phyloP scores from a whole-genome alignment of 2,113 vertebrate genomes.

The Pseudorasbora parva region DNA sequence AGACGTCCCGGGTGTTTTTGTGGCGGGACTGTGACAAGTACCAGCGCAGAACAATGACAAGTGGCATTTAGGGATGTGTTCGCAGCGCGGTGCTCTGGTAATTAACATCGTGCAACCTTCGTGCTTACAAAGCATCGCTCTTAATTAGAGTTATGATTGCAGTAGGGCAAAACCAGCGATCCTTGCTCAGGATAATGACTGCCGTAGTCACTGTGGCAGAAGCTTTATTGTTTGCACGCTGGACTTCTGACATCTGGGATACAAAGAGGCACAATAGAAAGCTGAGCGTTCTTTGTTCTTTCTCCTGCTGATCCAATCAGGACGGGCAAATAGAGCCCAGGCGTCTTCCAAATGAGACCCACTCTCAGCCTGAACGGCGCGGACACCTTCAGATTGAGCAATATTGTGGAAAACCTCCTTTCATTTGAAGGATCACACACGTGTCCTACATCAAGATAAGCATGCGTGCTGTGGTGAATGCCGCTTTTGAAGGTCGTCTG shows the following conservation, averaged over 20 bases:
- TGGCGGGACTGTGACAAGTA: conserved; percentile 45
- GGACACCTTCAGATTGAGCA: conserved; percentile 45
- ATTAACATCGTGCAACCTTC: conserved; percentile 77
- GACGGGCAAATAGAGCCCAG: conserved; percentile 70
- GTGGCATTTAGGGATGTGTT: conserved; percentile 70
- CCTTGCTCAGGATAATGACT: conserved; percentile 71
- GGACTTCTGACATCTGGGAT: conserved; percentile 74
- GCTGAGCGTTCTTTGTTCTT: conserved; percentile 71
- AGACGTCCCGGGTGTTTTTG: neutral
- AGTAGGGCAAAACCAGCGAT: conserved; percentile 70
- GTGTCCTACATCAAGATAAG: conserved; percentile 31
- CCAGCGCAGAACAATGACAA: conserved; percentile 59
- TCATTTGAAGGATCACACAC: neutral
- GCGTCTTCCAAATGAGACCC: conserved; percentile 61
- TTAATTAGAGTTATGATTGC: conserved; percentile 80
- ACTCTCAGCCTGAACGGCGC: conserved; percentile 23
- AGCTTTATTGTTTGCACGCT: conserved; percentile 68
- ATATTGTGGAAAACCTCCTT: conserved; percentile 62
- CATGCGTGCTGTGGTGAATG: neutral
- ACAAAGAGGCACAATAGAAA: conserved; percentile 73
- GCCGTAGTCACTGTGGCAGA: conserved; percentile 60
- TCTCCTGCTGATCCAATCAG: conserved; percentile 70
- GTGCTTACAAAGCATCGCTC: conserved; percentile 79
- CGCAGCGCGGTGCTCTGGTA: conserved; percentile 57
- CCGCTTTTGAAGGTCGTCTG: neutral